Conservation (phyloP, 2,113 vertebrate species). For the Thalassarche chlororhynchos region DNA sequence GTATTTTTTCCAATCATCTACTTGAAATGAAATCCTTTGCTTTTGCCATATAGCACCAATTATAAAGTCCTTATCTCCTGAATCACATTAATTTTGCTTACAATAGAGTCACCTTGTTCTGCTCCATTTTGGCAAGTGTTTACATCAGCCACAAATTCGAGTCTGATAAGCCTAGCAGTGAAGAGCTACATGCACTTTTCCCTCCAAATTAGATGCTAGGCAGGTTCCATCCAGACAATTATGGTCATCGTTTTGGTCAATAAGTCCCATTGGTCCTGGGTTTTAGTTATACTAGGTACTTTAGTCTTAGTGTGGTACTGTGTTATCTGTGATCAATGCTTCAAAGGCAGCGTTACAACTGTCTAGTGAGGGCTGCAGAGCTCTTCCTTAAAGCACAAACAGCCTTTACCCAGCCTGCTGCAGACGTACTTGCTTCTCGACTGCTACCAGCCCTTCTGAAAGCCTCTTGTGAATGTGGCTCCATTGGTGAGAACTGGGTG, state of each 20-base stretch:
- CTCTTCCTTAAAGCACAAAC: neutral
- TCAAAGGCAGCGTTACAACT: neutral
- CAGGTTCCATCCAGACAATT: neutral
- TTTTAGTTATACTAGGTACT: neutral
- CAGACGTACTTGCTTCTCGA: rapidly evolving
- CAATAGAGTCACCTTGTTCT: neutral
- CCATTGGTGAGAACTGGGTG: neutral
- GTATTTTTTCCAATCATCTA: neutral
- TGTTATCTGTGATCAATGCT: neutral
- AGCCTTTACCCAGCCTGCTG: neutral
- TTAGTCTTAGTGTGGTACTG: neutral
- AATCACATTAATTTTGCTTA: neutral
- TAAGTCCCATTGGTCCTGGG: neutral
- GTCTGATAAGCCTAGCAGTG: neutral
- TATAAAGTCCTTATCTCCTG: neutral
- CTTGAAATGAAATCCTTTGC: neutral
- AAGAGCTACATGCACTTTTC: neutral
- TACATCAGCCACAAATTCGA: neutral
- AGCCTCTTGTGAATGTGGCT: neutral
- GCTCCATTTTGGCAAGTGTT: neutral
- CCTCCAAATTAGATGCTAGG: neutral
- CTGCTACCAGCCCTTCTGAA: neutral
- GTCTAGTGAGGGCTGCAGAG: neutral
- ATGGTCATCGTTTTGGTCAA: neutral
- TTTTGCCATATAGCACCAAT: neutral